Conservation (phyloP, 1,140 invertebrate species). For the Streblospio benedicti region DNA sequence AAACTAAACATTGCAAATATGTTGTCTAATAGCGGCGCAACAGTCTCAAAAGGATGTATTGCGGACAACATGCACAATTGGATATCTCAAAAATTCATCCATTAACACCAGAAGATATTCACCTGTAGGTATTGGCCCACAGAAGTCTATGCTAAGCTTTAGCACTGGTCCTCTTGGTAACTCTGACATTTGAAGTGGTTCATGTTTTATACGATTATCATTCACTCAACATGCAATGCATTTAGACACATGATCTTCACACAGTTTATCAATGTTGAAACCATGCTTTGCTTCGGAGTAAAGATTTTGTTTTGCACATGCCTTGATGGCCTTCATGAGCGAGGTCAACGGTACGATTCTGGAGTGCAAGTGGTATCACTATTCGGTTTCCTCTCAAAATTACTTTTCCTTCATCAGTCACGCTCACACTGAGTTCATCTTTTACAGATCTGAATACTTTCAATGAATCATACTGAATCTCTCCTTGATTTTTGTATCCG, state of each 20-base stretch:
- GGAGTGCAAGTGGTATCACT: not conserved
- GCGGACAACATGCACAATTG: constrained; percentile 25
- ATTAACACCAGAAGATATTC: constrained; percentile 29
- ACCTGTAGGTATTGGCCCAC: constrained; percentile 27
- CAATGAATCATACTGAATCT: no score
- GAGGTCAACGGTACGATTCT: not conserved
- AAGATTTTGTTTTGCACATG: constrained; percentile 2
- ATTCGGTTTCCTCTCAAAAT: not conserved
- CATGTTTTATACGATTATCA: constrained; percentile 9
- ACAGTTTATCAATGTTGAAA: constrained; percentile 17
- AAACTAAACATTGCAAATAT: constrained; percentile 21
- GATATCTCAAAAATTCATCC: constrained; percentile 32
- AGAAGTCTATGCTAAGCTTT: constrained; percentile 30
- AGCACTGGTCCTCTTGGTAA: constrained; percentile 22
- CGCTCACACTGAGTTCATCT: constrained; percentile 3
- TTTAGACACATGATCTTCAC: constrained; percentile 15
- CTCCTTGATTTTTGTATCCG: no score
- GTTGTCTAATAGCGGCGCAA: constrained; percentile 11
- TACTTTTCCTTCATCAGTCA: not conserved
- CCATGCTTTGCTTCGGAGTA: constrained; percentile 21
- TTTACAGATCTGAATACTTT: not conserved
- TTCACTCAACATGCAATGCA: constrained; percentile 23
- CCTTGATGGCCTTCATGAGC: constrained; percentile 1
- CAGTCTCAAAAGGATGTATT: constrained; percentile 15
- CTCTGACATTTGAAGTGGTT: constrained; percentile 25